A percentile compares a stretch with the other conserved stretches of the same genome.
These are phyloP conservation scores for Tragelaphus eurycerus DNA, from an alignment of 2,797 vertebrate genomes.

Conservation along the genomic window DNA sequence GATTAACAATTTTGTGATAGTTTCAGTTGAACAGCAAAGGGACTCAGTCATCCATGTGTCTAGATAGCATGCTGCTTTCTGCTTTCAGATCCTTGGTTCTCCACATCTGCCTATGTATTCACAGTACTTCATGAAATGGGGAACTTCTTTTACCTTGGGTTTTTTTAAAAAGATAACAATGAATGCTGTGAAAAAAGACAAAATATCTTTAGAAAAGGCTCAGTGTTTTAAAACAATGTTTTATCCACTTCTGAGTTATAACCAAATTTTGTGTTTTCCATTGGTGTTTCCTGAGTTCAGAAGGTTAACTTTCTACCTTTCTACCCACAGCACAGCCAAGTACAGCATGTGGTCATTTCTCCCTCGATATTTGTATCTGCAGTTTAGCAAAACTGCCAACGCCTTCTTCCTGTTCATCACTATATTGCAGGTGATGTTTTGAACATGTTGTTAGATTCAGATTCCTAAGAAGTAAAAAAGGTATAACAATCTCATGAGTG, in stretches of 20 bases:
- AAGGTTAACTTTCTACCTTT: background rate
- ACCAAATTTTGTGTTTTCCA: background rate
- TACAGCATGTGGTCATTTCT: conserved; percentile 95
- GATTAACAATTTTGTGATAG: background rate
- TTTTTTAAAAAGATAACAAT: background rate
- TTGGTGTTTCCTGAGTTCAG: background rate
- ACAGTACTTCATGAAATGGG: background rate
- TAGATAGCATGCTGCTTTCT: background rate
- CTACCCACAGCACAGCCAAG: conserved; percentile 90
- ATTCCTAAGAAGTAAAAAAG: background rate
- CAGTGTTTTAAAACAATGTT: background rate
- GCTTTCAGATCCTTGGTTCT: background rate
- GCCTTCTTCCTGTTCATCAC: conserved; percentile 98
- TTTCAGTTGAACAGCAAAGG: background rate
- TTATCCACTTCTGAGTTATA: background rate
- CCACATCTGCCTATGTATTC: background rate
- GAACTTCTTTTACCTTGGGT: background rate
- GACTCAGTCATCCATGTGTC: background rate
- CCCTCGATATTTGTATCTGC: conserved; percentile 95
- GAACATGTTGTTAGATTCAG: background rate
- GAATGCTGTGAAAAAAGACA: background rate
- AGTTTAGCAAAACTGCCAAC: conserved; percentile 95
- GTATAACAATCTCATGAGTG: background rate
- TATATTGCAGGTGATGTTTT: conserved; percentile 92
- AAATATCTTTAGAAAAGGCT: background rate